These are phyloP conservation scores for Phyllostomus discolor DNA, from an alignment of 2,113 vertebrate species.

Conservation along the genomic window DNA sequence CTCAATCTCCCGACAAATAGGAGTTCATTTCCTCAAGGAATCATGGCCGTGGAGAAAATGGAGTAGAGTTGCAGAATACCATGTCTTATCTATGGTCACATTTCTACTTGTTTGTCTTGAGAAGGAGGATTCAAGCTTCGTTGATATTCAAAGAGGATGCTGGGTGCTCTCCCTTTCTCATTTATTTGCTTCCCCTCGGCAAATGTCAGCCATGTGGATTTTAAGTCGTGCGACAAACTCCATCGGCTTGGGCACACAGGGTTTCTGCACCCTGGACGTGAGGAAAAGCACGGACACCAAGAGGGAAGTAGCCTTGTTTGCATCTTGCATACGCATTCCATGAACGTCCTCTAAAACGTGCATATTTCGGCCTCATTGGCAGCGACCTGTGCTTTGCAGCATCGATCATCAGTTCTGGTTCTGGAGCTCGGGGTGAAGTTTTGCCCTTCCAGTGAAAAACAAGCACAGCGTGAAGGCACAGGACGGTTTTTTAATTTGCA, in stretches of 20 bases:
- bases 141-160: neutral
- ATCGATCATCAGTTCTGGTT: no score
- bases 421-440: no score
- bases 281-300: neutral
- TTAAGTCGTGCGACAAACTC: neutral
- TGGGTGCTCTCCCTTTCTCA: neutral
- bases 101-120: neutral
- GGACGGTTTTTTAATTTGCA: neutral
- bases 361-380: no score
- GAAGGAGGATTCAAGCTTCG: neutral
- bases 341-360: no score
- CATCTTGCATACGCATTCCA: neutral
- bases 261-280: no score
- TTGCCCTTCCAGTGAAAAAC: neutral
- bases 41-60: rapidly evolving
- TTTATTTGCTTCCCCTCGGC: neutral
- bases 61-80: neutral
- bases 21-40: neutral
- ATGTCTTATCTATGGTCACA: neutral
- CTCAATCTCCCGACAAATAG: neutral
- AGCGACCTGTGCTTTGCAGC: no score
- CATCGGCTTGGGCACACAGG: rapidly evolving
- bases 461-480: no score
- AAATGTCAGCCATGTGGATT: neutral
- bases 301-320: rapidly evolving